A percentile compares a stretch with the other conserved stretches of the same genome.
Evolutionary conservation across 2,113 vertebrate genomes (phyloP).

Genomic region (Hemicordylus capensis): DNA sequence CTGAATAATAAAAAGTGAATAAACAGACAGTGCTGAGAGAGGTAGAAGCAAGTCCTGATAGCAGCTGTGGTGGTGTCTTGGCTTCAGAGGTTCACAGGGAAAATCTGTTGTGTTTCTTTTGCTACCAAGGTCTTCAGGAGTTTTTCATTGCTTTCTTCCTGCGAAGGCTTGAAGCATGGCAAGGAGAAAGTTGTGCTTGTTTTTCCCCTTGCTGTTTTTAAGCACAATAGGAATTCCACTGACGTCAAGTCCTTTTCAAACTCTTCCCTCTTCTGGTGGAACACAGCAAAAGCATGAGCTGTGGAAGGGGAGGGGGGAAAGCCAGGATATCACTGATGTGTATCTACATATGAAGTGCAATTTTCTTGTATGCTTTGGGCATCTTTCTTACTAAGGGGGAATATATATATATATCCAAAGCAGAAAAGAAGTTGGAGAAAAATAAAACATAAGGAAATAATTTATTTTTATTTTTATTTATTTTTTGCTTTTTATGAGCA

Average conservation of each 20-base stretch:
- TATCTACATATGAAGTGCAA: neutral
- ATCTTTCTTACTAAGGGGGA: neutral
- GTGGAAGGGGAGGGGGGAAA: neutral
- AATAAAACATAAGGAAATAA: neutral
- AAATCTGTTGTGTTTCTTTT: conserved; percentile 46
- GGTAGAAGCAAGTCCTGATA: conserved; percentile 39
- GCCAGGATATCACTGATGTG: conserved; percentile 2
- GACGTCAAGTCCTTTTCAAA: conserved; percentile 70
- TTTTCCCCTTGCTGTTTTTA: conserved; percentile 61
- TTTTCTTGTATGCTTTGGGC: neutral
- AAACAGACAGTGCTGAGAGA: conserved; percentile 55
- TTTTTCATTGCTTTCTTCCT: conserved; percentile 46
- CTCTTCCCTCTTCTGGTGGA: conserved; percentile 81
- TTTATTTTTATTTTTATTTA: neutral
- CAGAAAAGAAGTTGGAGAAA: neutral
- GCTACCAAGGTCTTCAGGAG: conserved; percentile 53
- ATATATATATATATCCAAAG: neutral
- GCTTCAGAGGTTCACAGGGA: conserved; percentile 49
- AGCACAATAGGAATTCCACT: conserved; percentile 78
- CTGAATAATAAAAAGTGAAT: conserved; percentile 52
- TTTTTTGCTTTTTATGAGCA: neutral
- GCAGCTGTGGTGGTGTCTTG: conserved; percentile 31
- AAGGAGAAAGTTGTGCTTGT: conserved; percentile 76
- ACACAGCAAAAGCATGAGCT: conserved; percentile 70
- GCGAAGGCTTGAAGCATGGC: conserved; percentile 50